Base-by-base conservation (phyloP, 1,140 invertebrate genomes). In the Ooceraea biroi region DNA sequence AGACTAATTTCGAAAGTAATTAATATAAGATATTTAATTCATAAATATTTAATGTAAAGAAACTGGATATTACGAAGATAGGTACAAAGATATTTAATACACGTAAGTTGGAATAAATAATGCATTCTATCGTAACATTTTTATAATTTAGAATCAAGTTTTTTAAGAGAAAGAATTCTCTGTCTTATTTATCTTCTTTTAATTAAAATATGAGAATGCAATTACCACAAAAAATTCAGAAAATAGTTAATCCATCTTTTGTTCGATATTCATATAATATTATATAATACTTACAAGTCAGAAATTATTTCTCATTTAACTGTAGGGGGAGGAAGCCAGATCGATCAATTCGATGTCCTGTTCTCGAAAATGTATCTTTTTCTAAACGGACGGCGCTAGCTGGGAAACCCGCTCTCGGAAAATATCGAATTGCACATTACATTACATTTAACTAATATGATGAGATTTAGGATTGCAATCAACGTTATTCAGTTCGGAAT, bases 401-500 rank as follows among this genome's bases (percentile, higher is more conserved):
- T 50, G 19, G n/a, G 27, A 65, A 19, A n/a, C n/a, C n/a, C n/a
- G n/a, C 19, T 36, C 19, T 44, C 10, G 1, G n/a, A 17, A 76
- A 22, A 1, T 3, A 8, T 22, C 19, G 19, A 65, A 77, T 36
- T 3, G 8, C 27, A 36, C 41, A 44, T 52, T 27, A 77, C 27
- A 66, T 36, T 12, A 8, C 60, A 52, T 52, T 65, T 52, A 66
- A 12, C 19, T 22, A n/a, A 61, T 11, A n/a, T n/a, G 22, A 22
- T n/a, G 2, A 65, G 27, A 76, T 66, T 65, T 65, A 65, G 46
- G 5, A 3, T 50, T 27, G 44, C 44, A 48, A 17, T n/a, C 8
- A 12, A 77, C 46, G n/a, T n/a, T n/a, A 77, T 52, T 77, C 36
- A 17, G 27, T n/a, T 30, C 10, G 73, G 73, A 66, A 77, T 65